phyloP scores from a whole-genome alignment of 2,113 vertebrate species.

The Elaphurus davidianus region DNA sequence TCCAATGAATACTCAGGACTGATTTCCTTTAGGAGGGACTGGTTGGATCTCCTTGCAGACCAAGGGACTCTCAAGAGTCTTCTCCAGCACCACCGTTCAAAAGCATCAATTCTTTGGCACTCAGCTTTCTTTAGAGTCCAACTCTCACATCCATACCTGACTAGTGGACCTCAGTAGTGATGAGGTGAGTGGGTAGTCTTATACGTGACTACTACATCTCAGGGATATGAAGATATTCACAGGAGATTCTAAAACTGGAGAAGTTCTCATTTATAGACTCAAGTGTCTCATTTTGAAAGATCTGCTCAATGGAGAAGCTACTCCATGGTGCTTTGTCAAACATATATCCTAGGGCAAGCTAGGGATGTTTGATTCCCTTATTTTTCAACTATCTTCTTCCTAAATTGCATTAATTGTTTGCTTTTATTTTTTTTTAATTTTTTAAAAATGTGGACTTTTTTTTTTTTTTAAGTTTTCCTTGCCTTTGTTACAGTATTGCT shows the following conservation, averaged over 20 bases:
- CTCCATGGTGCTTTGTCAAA: rapidly evolving
- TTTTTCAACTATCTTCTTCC: background rate
- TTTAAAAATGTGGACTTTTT: background rate
- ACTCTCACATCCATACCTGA: rapidly evolving
- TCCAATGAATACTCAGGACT: background rate
- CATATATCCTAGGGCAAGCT: background rate
- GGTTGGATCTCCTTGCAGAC: background rate
- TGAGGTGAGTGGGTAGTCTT: background rate
- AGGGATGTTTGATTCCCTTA: no score
- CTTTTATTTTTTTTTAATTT: background rate
- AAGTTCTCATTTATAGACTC: rapidly evolving
- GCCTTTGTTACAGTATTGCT: background rate
- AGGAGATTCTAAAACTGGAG: rapidly evolving
- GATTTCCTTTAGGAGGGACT: background rate
- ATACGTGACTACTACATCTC: background rate
- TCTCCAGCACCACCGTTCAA: background rate
- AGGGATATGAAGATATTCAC: rapidly evolving
- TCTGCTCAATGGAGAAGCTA: background rate
- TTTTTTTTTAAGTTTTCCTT: background rate
- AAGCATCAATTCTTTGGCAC: rapidly evolving
- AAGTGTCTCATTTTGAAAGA: rapidly evolving
- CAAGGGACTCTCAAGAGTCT: background rate
- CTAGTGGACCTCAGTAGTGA: background rate
- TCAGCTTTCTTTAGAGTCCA: background rate
- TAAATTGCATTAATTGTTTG: background rate